Percentiles rank a stretch among this genome's conserved stretches.
These are phyloP conservation scores for Ctenopoma kingsleyae DNA, from an alignment of 2,797 vertebrate genomes.

Conservation along the genomic window DNA sequence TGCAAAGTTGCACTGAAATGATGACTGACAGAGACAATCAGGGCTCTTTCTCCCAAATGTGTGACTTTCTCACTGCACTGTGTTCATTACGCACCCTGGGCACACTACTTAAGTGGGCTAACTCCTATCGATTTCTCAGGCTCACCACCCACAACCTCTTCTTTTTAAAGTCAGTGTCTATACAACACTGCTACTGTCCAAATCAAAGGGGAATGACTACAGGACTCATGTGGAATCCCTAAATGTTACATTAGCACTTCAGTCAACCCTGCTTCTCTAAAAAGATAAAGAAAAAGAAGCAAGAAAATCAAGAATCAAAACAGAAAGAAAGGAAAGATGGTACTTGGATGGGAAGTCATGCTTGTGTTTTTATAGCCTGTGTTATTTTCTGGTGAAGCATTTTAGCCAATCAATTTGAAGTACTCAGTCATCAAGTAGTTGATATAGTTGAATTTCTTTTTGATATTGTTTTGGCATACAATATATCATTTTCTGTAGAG, in stretches of 20 bases:
- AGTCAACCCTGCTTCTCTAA: constrained; percentile 28
- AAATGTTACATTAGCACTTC: constrained; percentile 61
- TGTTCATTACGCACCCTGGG: constrained; percentile 56
- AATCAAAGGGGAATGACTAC: constrained; percentile 54
- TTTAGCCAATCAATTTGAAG: too few relatives aligned
- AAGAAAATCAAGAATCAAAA: constrained; percentile 1
- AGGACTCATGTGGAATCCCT: constrained; percentile 47
- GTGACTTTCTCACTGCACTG: constrained; percentile 53
- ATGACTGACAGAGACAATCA: constrained; percentile 65
- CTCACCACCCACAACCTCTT: constrained; percentile 47
- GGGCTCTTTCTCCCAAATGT: constrained; percentile 29
- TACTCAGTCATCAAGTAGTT: too few relatives aligned
- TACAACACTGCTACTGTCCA: constrained; percentile 50
- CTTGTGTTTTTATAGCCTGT: constrained; percentile 7
- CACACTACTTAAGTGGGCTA: constrained; percentile 54
- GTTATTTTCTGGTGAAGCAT: background rate
- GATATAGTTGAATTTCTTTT: too few relatives aligned
- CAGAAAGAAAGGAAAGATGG: background rate
- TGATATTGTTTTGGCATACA: too few relatives aligned
- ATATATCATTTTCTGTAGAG: too few relatives aligned
- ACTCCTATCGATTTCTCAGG: constrained; percentile 59
- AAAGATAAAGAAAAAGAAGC: background rate
- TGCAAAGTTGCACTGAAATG: constrained; percentile 42
- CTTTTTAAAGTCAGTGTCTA: constrained; percentile 45
- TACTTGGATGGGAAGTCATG: background rate